A percentile compares a stretch with the other conserved stretches of the same genome.
phyloP scores from a whole-genome alignment of 2,888 invertebrate species.

The Xestia ashworthii region DNA sequence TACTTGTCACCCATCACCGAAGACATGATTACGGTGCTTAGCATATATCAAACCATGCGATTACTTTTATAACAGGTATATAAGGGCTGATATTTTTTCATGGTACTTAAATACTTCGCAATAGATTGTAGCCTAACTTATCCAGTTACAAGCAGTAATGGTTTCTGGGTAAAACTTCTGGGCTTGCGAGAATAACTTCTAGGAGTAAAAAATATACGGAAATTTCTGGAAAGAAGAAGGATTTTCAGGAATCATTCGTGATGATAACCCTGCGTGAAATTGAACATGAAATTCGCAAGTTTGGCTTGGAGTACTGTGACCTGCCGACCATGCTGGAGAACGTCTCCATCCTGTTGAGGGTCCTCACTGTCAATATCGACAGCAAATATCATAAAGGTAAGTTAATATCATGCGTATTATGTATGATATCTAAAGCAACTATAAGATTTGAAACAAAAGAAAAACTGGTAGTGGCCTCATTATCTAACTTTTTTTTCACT shows the following conservation, averaged over 20 bases:
- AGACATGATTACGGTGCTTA: constrained; percentile 36
- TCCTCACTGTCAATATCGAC: constrained; percentile 69
- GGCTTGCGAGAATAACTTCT: background rate
- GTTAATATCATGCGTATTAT: background rate
- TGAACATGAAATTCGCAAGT: constrained; percentile 59
- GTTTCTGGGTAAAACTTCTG: background rate
- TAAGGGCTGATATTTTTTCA: constrained; percentile 7
- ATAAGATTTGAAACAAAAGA: background rate
- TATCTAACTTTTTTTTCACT: background rate
- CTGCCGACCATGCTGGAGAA: constrained; percentile 71
- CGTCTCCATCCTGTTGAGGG: constrained; percentile 65
- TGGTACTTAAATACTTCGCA: background rate
- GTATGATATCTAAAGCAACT: background rate
- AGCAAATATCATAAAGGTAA: constrained; percentile 63
- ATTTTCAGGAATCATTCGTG: background rate
- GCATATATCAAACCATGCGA: background rate
- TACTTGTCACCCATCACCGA: constrained; percentile 5
- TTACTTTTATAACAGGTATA: constrained; percentile 21
- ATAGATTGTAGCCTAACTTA: background rate
- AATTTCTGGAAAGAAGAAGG: background rate
- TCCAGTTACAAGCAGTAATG: background rate
- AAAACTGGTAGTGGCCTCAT: background rate
- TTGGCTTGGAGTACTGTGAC: constrained; percentile 67
- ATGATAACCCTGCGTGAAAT: constrained; percentile 39
- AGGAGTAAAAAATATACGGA: background rate